Base-by-base conservation (phyloP, 2,888 invertebrate genomes). In the Kryphioiulus occultus region DNA sequence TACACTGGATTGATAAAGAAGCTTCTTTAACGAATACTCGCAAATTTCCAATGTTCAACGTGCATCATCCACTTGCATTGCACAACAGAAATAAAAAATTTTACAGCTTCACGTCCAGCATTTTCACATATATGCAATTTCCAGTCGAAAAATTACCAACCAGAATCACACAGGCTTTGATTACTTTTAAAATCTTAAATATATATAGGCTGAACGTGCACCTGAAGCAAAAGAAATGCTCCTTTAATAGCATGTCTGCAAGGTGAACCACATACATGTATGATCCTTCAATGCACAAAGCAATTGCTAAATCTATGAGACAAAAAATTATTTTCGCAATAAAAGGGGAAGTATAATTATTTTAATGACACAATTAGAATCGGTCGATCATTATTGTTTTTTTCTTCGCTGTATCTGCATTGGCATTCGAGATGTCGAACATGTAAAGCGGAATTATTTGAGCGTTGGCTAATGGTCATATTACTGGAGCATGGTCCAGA, bases 231-330 rank as follows among this genome's bases (percentile, higher is more conserved):
- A 59, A n/a, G 53, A 59, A 59, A 26, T 19, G 10, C 19, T 59
- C n/a, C 19, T 59, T 59, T 59, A 59, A 68, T 68, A 68, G 68
- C 26, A 68, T 9, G 68, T 26, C 22, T 68, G 68, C 68, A 68
- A 68, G 68, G 68, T 68, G 68, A 68, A 68, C 68, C 68, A 68
- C 68, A 68, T 22, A 68, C 22, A n/a, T n/a, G n/a, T n/a, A n/a
- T n/a, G 68, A 68, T 68, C 68, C 68, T 68, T 68, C 68, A 68
- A 10, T 68, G 26, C 68, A 26, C 2, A 68, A 9, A 1, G 26
- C 12, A 68, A 26, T 68, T 68, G n/a, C 26, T 12, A 5, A 68
- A 68, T 68, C 22, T 22, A 68, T 12, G 12, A 22, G 22, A 68
- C 68, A 68, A 68, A 68, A 68, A 68, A 22, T 26, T 22, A 68